Evolutionary conservation across 2,888 invertebrate genomes (phyloP).

Genomic region (Chorisops tibialis): DNA sequence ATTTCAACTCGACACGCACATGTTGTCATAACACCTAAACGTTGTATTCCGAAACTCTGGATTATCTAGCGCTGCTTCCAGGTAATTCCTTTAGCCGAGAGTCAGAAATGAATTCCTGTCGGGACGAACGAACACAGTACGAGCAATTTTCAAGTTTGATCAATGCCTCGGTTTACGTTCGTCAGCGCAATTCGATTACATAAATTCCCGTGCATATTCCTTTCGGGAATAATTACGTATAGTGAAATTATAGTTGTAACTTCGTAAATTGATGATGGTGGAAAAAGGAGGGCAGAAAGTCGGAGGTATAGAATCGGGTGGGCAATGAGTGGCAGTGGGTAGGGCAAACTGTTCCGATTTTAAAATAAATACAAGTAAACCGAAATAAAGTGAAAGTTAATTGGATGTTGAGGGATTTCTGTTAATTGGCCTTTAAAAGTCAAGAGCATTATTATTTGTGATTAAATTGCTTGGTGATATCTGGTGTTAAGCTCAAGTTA

Average conservation of each 20-base stretch:
- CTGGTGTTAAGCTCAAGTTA: too few relatives aligned
- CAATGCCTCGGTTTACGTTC: slow-evolving; percentile 18
- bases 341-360: too few relatives aligned
- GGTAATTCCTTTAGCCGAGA: neutral
- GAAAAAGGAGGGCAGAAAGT: neutral
- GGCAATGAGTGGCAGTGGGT: neutral
- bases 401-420: too few relatives aligned
- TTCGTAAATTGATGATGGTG: neutral
- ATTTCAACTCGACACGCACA: slow-evolving; percentile 17
- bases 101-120: neutral
- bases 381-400: too few relatives aligned
- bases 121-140: neutral
- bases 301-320: neutral
- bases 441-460: too few relatives aligned
- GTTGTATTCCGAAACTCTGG: neutral
- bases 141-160: slow-evolving; percentile 23
- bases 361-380: too few relatives aligned
- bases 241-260: slow-evolving; percentile 16
- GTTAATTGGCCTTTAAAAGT: too few relatives aligned
- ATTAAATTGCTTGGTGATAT: too few relatives aligned
- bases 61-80: neutral
- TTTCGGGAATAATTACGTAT: slow-evolving; percentile 22
- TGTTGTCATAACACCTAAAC: slow-evolving; percentile 24
- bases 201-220: slow-evolving; percentile 21
- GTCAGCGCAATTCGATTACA: slow-evolving; percentile 22